Evolutionary conservation across 2,888 invertebrate species (phyloP), one percentile per base, ranked within the genome.

Genomic region (Prosapia bicincta): DNA sequence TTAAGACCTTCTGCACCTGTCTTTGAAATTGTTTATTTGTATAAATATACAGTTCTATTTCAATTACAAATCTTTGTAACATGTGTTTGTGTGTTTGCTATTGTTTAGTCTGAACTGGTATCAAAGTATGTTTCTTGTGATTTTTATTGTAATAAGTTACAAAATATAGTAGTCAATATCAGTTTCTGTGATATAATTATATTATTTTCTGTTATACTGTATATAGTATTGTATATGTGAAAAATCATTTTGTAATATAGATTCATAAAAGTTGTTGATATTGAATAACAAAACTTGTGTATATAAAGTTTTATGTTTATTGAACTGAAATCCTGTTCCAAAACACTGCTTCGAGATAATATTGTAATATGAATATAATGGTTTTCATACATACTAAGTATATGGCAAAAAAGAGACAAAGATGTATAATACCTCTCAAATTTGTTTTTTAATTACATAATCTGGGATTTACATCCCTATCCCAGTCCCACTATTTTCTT

Each of bases 101-200:
- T 54, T 54, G 20, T 54, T 54, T 54, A 9, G 54, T 6, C 54
- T 54, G 20, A 54, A 54, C 20, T 54, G 54, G 20, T 54, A 54
- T 54, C 54, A 54, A 20, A 54, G 54, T 54, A 20, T 54, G 54
- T n/a, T 54, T 20, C 54, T 54, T 54, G 20, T 54, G 5, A 3
- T 20, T 6, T n/a, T 3, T 30, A 30, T 30, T 30, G 30, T 30
- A 30, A 30, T 30, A 9, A 30, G 30, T 30, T 71, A 71, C 43
- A 54, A 71, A 66, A 66, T 66, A 30, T 73, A 38, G 30, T 68
- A 54, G 73, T 68, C 68, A 68, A 73, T 73, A 67, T 73, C 68
- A 68, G 67, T 73, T 73, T 68, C 73, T 73, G 73, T 73, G 73
- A 73, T 73, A 54, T 54, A 73, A 54, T 73, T 43, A 69, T 43